phyloP scores from a whole-genome alignment of 2,888 invertebrate species.

The Anorthoa munda region DNA sequence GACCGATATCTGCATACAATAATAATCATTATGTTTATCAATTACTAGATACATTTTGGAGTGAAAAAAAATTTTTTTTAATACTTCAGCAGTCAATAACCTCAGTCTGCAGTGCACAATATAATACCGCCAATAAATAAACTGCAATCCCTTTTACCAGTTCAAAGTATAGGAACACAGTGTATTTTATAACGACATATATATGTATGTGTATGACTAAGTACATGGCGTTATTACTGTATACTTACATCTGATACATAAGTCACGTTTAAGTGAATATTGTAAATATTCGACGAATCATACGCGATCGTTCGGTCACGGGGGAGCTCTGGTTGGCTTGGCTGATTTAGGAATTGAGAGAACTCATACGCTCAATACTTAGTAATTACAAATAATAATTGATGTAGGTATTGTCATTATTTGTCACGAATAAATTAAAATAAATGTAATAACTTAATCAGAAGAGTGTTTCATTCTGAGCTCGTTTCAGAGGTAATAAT shows the following conservation, averaged over 20 bases:
- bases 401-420: slow-evolving; percentile 85
- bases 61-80: too few species aligned
- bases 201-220: slow-evolving; percentile 55
- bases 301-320: slow-evolving; percentile 72
- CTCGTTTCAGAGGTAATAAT: slow-evolving; percentile 37
- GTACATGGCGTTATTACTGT: slow-evolving; percentile 57
- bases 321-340: slow-evolving; percentile 79
- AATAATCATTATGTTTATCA: slow-evolving; percentile 11
- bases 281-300: slow-evolving; percentile 74
- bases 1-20: slow-evolving; percentile 31
- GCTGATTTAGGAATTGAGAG: slow-evolving; percentile 89
- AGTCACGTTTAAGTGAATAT: slow-evolving; percentile 71
- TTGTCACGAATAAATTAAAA: slow-evolving; percentile 87
- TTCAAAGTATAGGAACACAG: slow-evolving; percentile 62
- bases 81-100: slow-evolving; percentile 24
- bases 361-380: slow-evolving; percentile 88
- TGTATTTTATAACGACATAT: slow-evolving; percentile 62
- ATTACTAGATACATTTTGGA: not conserved
- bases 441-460: slow-evolving; percentile 82
- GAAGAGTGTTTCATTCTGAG: slow-evolving; percentile 68
- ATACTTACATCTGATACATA: slow-evolving; percentile 59
- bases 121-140: slow-evolving; percentile 29
- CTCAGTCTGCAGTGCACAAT: slow-evolving; percentile 53
- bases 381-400: slow-evolving; percentile 79
- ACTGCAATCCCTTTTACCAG: slow-evolving; percentile 43